Conservation (phyloP, 2,113 vertebrate genomes). For the Eurystomus gularis region DNA sequence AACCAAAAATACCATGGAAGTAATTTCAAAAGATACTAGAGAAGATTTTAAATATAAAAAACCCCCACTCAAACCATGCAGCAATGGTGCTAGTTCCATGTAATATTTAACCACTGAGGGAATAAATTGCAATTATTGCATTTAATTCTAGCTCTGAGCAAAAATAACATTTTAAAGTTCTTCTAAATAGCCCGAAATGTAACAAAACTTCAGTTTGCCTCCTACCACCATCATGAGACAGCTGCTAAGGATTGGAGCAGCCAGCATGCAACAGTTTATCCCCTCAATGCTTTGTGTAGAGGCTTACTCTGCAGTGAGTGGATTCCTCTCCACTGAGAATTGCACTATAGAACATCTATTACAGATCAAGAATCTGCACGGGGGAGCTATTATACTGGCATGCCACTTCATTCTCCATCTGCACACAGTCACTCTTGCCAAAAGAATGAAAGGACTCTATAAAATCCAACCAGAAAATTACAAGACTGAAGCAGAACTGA, state of each 20-base stretch:
- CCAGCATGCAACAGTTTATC: not conserved
- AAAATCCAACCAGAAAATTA: not conserved
- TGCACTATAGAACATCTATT: not conserved
- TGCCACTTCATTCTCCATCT: not conserved
- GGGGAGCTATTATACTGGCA: not conserved
- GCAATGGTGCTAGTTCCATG: not conserved
- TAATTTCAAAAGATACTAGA: conserved; percentile 15
- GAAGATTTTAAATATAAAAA: not conserved
- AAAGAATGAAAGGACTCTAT: not conserved
- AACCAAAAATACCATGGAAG: not conserved
- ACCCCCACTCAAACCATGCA: not conserved
- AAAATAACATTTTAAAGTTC: not conserved
- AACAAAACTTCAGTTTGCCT: not conserved
- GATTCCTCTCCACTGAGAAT: not conserved
- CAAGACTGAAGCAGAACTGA: not conserved
- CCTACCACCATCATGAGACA: not conserved
- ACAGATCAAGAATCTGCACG: not conserved
- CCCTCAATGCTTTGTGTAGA: not conserved
- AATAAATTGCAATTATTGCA: not conserved
- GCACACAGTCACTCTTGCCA: not conserved
- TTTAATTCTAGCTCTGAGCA: not conserved
- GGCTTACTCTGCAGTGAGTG: not conserved
- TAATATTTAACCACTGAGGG: not conserved
- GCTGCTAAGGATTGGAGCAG: not conserved
- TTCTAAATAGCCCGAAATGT: not conserved